Conservation (phyloP, 1,140 invertebrate genomes). For the Antheraea pernyi region DNA sequence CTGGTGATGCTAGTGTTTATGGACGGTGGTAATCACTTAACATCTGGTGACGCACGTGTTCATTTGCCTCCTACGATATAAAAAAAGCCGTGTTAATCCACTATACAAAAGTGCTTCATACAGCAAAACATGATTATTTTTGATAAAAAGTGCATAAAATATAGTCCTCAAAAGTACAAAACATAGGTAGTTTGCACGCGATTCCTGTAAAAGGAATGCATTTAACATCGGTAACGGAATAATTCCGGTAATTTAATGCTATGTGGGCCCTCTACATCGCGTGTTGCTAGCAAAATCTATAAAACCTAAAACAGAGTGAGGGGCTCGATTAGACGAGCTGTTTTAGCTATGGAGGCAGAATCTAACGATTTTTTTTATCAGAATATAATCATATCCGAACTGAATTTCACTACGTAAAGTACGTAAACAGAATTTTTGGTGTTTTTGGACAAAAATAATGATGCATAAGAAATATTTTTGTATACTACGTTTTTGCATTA, state of each 20-base stretch:
- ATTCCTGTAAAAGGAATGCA: slow-evolving; percentile 65
- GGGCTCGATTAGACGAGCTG: neutral
- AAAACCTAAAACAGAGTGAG: slow-evolving; percentile 32
- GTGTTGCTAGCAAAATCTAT: slow-evolving; percentile 52
- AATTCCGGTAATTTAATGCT: slow-evolving; percentile 62
- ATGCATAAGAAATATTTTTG: too few species aligned
- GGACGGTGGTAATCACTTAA: too few species aligned
- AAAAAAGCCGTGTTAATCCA: too few species aligned
- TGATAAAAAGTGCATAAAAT: neutral
- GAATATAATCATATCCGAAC: too few species aligned
- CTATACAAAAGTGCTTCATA: neutral
- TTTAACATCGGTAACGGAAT: slow-evolving; percentile 67
- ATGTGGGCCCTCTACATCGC: slow-evolving; percentile 47
- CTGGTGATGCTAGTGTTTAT: too few species aligned
- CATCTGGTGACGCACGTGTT: too few species aligned
- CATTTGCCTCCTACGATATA: too few species aligned
- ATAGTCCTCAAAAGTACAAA: neutral
- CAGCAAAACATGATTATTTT: neutral
- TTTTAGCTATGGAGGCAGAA: neutral
- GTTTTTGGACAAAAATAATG: too few species aligned
- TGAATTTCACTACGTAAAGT: too few species aligned
- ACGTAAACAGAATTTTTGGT: too few species aligned
- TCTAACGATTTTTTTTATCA: too few species aligned
- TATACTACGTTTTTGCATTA: too few species aligned
- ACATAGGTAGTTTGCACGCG: slow-evolving; percentile 43